These are phyloP conservation scores for Parnassius mnemosyne DNA, from an alignment of 2,888 invertebrate genomes.

Conservation along the genomic window DNA sequence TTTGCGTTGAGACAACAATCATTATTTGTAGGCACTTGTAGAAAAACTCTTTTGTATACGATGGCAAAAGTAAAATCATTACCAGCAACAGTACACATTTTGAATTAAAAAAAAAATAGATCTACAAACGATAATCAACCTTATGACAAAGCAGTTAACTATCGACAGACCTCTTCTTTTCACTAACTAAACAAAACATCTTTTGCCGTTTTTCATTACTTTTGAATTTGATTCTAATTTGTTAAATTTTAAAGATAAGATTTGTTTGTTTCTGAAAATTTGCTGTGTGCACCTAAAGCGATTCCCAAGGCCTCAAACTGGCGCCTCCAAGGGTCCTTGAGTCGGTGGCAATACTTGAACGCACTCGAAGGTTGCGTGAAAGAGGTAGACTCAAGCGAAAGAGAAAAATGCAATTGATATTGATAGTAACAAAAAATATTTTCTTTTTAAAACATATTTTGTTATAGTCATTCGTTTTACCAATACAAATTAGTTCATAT, in stretches of 20 bases:
- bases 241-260: not conserved
- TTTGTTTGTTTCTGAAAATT: not conserved
- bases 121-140: slow-evolving; percentile 3
- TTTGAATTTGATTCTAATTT: slow-evolving; percentile 2
- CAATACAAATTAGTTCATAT: too few relatives aligned
- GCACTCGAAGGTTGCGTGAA: slow-evolving; percentile 37
- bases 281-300: not conserved
- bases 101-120: slow-evolving; percentile 4
- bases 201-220: not conserved
- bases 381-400: slow-evolving; percentile 28
- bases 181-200: not conserved
- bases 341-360: slow-evolving; percentile 47
- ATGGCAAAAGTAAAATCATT: slow-evolving; percentile 7
- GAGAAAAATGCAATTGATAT: slow-evolving; percentile 26
- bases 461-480: too few relatives aligned
- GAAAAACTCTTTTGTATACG: slow-evolving; percentile 11
- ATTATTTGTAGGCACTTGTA: slow-evolving; percentile 9
- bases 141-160: slow-evolving; percentile 1
- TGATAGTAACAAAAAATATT: slow-evolving; percentile 16
- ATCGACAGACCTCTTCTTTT: not conserved
- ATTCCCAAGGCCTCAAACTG: slow-evolving; percentile 35
- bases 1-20: slow-evolving; percentile 4
- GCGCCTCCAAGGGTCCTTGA: slow-evolving; percentile 68
- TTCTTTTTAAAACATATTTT: too few relatives aligned
- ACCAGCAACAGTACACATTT: slow-evolving; percentile 16